These are phyloP conservation scores for Furcula furcula DNA, from an alignment of 2,888 invertebrate species.

Conservation along the genomic window DNA sequence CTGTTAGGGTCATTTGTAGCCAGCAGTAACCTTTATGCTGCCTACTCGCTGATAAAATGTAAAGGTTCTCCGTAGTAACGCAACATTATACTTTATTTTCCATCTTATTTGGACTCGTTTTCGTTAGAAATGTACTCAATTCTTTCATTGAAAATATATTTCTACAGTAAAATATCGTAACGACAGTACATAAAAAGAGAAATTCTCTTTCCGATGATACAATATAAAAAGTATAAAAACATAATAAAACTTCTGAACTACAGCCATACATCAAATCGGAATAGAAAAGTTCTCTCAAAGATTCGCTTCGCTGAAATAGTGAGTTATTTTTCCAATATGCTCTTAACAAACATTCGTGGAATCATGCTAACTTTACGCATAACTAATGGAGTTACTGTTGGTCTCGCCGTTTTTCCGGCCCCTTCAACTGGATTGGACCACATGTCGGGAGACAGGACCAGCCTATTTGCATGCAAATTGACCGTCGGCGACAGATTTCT, in stretches of 20 bases:
- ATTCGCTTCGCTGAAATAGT: constrained; percentile 24
- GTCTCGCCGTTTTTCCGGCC: constrained; percentile 17
- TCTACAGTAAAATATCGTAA: neutral
- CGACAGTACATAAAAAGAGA: constrained; percentile 6
- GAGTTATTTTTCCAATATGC: constrained; percentile 56
- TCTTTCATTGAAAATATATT: neutral
- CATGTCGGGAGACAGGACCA: constrained; percentile 41
- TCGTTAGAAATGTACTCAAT: no score
- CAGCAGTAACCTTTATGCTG: no score
- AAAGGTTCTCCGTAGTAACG: no score
- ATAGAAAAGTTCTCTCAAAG: constrained; percentile 25
- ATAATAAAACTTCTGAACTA: constrained; percentile 29
- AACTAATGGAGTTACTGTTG: constrained; percentile 42
- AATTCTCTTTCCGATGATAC: constrained; percentile 16
- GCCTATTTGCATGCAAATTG: constrained; percentile 67
- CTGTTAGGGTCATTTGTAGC: no score
- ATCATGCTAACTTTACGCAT: constrained; percentile 54
- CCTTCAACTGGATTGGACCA: constrained; percentile 28
- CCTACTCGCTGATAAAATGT: no score
- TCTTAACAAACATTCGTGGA: constrained; percentile 42
- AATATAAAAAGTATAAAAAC: constrained; percentile 10
- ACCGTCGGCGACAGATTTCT: constrained; percentile 42
- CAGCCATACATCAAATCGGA: constrained; percentile 44
- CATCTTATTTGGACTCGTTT: no score
- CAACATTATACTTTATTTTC: no score